A percentile compares a stretch with the other conserved stretches of the same genome.
These are phyloP conservation scores for Acleris literana DNA, from an alignment of 2,888 invertebrate species.

Conservation along the genomic window DNA sequence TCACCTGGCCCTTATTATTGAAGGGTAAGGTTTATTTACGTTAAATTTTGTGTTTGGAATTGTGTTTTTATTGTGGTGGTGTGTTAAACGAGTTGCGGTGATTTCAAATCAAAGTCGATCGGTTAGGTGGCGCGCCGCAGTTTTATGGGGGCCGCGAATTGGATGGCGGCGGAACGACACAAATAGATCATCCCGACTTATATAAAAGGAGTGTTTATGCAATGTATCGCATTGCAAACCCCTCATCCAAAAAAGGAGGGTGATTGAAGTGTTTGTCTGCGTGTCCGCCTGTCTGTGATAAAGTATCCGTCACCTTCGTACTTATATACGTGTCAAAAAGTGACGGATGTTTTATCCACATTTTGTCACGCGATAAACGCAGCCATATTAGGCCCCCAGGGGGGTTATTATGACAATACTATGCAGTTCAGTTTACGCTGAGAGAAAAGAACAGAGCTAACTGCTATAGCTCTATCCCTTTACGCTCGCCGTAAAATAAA, in stretches of 20 bases:
- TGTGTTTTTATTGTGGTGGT: constrained; percentile 31
- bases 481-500: too few relatives aligned
- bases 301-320: too few relatives aligned
- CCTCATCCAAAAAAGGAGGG: background rate
- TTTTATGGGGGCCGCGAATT: constrained; percentile 66
- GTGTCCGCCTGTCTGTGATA: too few relatives aligned
- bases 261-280: background rate
- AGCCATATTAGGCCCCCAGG: too few relatives aligned
- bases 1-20: background rate
- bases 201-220: constrained; percentile 22
- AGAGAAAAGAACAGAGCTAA: too few relatives aligned
- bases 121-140: constrained; percentile 61
- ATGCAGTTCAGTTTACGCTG: too few relatives aligned
- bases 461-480: too few relatives aligned
- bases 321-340: too few relatives aligned
- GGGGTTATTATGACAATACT: too few relatives aligned
- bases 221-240: background rate
- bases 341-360: too few relatives aligned
- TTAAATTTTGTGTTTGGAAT: background rate
- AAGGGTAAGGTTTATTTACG: background rate
- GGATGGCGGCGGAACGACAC: constrained; percentile 64
- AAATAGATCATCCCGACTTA: constrained; percentile 47
- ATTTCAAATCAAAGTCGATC: constrained; percentile 71
- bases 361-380: too few relatives aligned
- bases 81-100: constrained; percentile 62